Evolutionary conservation across 1,140 invertebrate species (phyloP).

Genomic region (Pseudomyrmex cubaensis): DNA sequence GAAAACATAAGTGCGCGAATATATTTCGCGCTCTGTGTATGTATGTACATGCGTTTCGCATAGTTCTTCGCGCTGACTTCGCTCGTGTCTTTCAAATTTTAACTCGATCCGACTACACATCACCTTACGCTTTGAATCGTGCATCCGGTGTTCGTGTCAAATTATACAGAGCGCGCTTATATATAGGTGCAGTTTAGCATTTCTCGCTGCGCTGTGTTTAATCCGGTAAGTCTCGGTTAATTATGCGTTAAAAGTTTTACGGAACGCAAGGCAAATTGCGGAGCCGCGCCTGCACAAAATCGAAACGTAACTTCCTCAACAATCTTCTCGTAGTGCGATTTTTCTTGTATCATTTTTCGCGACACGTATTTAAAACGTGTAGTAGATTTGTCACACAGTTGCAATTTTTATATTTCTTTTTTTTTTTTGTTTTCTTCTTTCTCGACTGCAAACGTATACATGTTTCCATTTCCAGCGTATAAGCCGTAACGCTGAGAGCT

Average conservation of each 20-base stretch:
- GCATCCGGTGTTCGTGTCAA: not conserved
- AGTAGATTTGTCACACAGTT: not conserved
- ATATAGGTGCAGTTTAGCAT: not conserved
- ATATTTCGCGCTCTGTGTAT: no score
- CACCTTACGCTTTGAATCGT: not conserved
- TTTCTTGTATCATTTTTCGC: not conserved
- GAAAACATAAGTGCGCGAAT: not conserved
- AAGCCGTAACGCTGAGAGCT: not conserved
- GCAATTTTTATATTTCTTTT: not conserved
- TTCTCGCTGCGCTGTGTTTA: no score
- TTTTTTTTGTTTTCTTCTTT: not conserved
- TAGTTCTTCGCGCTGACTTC: not conserved
- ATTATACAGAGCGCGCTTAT: not conserved
- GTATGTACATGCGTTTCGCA: not conserved
- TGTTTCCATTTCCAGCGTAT: not conserved
- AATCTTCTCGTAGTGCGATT: no score
- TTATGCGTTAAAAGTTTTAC: no score
- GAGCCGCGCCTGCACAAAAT: no score
- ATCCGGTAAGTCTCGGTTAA: no score
- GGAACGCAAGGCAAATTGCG: no score
- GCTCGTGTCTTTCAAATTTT: not conserved
- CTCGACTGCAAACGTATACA: not conserved
- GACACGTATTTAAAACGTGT: not conserved
- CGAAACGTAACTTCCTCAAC: no score
- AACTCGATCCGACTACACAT: not conserved